Base-by-base conservation (phyloP, 2,113 vertebrate genomes). In the Corydoras maculifer region DNA sequence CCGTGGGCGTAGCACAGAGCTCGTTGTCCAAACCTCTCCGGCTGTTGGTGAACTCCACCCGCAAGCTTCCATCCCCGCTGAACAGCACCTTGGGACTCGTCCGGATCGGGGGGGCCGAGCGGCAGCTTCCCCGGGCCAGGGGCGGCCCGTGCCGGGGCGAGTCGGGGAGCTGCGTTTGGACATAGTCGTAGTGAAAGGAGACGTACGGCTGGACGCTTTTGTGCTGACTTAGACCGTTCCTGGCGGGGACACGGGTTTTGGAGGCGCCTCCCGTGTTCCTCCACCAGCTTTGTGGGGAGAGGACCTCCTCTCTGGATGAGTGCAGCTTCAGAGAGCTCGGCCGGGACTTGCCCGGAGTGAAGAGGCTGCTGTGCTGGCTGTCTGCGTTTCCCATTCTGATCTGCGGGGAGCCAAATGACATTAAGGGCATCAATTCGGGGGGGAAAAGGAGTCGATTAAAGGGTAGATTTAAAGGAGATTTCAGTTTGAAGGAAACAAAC, bases 301-400 rank as follows among this genome's bases (percentile, higher is more conserved):
- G 86, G 53, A 83, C 84, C 72, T 93, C 91, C 57, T 84, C 82
- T 72, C 90, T 91, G 76, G 68, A 74, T 69, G 88, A 84, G 67
- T 87, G 89, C 66, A 93, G 89, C 83, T 92, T 90, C 74, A 95
- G 78, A 11, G 93, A 88, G 60, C 92, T 90, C 43, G 91, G 85
- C 77, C 92, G 93, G 54, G 88, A 90, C 82, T 91, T 93, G 81
- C 87, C 80, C 4, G 90, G 71, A 55, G 87, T 15, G 9, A 82
- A 54, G 71, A 77, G 83, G 78, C 79, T 77, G 80, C 90, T 93
- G 80, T 93, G 92, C 54, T 94, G 93, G 82, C 95, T 98, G 85
- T 98, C 94, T 8, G 93, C 86, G 87, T 98, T 98, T 79, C 95
- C 95, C 95, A 98, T 98, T 67, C 77, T 87, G n/a, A 85, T 86